Evolutionary conservation across 2,888 invertebrate genomes (phyloP).

Genomic region (Pseudococcus viburni): DNA sequence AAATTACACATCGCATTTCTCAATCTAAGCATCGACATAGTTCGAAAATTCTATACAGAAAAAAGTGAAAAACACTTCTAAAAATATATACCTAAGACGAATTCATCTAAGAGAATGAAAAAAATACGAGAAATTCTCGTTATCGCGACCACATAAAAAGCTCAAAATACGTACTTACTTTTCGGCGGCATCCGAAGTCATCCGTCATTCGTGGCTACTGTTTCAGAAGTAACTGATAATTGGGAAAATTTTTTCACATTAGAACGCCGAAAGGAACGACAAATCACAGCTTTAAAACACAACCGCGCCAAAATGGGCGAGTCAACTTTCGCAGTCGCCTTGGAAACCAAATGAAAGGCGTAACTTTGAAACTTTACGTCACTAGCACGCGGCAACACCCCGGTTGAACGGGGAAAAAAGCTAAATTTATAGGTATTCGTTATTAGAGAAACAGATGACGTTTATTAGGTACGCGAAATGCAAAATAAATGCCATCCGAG

Average conservation of each 20-base stretch:
- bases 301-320: constrained; percentile 45
- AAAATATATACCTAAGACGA: not conserved
- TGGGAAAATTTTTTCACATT: constrained; percentile 49
- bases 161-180: constrained; percentile 12
- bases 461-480: constrained; percentile 51
- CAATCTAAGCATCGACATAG: too few species aligned
- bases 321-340: constrained; percentile 19
- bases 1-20: too few species aligned
- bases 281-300: constrained; percentile 54
- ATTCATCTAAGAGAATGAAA: not conserved
- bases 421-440: constrained; percentile 57
- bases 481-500: constrained; percentile 55
- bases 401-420: not conserved
- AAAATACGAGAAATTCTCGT: not conserved
- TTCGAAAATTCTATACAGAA: not conserved
- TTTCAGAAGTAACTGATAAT: constrained; percentile 50
- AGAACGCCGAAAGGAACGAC: constrained; percentile 28
- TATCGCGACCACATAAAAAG: not conserved
- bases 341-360: constrained; percentile 29
- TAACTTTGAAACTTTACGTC: constrained; percentile 47
- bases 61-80: not conserved
- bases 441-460: constrained; percentile 59
- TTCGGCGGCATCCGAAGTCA: constrained; percentile 8
- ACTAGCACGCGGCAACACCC: constrained; percentile 50
- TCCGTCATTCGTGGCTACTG: constrained; percentile 50